These are phyloP conservation scores for Epicampocera succincta DNA, from an alignment of 2,888 invertebrate genomes.

Conservation along the genomic window DNA sequence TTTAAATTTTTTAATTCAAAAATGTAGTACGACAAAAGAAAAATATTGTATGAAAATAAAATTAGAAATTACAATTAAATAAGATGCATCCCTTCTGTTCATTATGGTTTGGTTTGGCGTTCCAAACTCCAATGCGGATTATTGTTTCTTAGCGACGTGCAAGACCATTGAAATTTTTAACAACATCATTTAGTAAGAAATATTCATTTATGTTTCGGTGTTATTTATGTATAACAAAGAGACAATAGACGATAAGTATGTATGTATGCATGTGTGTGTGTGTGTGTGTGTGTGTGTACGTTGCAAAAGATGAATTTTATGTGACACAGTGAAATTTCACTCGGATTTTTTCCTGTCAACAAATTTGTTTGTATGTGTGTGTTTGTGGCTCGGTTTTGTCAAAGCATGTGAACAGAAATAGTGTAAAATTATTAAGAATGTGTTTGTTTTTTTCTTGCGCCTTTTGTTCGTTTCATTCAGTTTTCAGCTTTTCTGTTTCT, in stretches of 20 bases:
- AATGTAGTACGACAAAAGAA: not conserved
- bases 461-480: slow-evolving; percentile 4
- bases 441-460: not conserved
- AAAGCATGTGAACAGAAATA: slow-evolving; percentile 20
- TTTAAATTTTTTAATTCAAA: no score
- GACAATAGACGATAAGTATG: slow-evolving; percentile 1
- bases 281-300: no score
- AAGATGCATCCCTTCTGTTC: slow-evolving; percentile 26
- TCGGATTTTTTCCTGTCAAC: not conserved
- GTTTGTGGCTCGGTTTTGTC: slow-evolving; percentile 19
- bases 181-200: slow-evolving; percentile 54
- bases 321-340: slow-evolving; percentile 24
- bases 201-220: slow-evolving; percentile 37
- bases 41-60: not conserved
- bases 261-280: no score
- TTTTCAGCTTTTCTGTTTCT: slow-evolving; percentile 20
- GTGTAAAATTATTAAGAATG: not conserved
- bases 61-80: not conserved
- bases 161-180: slow-evolving; percentile 62
- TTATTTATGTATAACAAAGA: slow-evolving; percentile 4
- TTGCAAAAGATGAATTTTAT: slow-evolving; percentile 18
- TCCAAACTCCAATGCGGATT: slow-evolving; percentile 22
- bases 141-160: slow-evolving; percentile 11
- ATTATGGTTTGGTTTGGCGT: slow-evolving; percentile 46
- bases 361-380: not conserved